phyloP scores from a whole-genome alignment of 2,888 invertebrate genomes.

The Atethmia centrago region DNA sequence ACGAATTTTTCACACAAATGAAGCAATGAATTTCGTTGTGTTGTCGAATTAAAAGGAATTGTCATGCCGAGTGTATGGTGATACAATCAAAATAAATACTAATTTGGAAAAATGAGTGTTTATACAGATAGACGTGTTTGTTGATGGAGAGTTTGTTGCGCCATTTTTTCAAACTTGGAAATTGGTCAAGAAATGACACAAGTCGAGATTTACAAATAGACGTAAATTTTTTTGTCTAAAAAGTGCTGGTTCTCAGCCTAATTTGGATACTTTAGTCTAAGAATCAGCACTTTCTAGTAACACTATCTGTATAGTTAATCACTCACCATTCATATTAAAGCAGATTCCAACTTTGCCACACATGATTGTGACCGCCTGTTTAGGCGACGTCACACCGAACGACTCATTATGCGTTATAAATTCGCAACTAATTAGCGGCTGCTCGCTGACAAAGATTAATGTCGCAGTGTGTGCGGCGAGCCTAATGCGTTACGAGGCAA shows the following conservation, averaged over 20 bases:
- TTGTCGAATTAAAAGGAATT: background rate
- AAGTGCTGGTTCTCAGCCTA: too few species aligned
- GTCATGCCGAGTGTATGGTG: too few species aligned
- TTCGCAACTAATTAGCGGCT: conserved; percentile 74
- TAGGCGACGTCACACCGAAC: conserved; percentile 58
- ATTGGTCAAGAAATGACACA: too few species aligned
- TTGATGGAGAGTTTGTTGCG: too few species aligned
- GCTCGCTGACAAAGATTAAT: conserved; percentile 74
- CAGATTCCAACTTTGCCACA: conserved; percentile 31
- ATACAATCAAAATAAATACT: background rate
- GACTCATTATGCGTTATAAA: conserved; percentile 72
- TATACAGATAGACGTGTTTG: too few species aligned
- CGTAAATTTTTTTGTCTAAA: too few species aligned
- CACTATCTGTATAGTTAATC: background rate
- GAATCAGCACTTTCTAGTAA: too few species aligned
- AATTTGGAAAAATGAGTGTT: too few species aligned
- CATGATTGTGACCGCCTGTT: conserved; percentile 48
- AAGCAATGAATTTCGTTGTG: background rate
- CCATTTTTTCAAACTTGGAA: too few species aligned
- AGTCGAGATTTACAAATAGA: too few species aligned
- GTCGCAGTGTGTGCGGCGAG: conserved; percentile 62
- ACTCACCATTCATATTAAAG: conserved; percentile 12
- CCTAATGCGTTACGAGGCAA: conserved; percentile 66
- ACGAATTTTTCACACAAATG: background rate
- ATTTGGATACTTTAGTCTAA: background rate